Percentiles rank a stretch among this genome's conserved stretches.
These are phyloP conservation scores for Podabrus alpinus DNA, from an alignment of 2,888 invertebrate species.

Conservation along the genomic window DNA sequence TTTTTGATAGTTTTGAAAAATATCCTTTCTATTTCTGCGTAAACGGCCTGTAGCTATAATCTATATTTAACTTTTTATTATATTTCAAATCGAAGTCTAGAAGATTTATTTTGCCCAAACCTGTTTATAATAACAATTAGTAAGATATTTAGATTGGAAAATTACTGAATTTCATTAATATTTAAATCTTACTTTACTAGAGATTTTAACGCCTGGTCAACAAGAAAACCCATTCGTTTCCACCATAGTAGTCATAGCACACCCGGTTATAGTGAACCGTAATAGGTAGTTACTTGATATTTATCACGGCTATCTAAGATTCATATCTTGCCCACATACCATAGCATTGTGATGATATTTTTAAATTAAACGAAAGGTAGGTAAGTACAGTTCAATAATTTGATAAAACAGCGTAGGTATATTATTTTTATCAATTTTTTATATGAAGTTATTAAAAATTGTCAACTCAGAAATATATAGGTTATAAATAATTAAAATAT, in stretches of 20 bases:
- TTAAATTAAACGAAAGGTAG: neutral
- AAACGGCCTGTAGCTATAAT: too few species aligned
- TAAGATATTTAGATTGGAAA: neutral
- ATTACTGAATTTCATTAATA: neutral
- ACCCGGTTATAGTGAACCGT: constrained; percentile 32
- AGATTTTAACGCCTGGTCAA: constrained; percentile 5
- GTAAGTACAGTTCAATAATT: neutral
- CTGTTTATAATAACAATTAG: neutral
- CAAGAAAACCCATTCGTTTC: neutral
- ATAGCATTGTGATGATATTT: constrained; percentile 33
- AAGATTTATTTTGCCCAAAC: too few species aligned
- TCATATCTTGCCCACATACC: constrained; percentile 40
- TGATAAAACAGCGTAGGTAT: neutral
- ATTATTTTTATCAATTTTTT: neutral
- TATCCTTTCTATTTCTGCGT: too few species aligned
- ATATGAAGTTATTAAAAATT: neutral
- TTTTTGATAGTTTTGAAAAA: too few species aligned
- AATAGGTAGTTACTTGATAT: constrained; percentile 39
- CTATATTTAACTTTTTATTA: too few species aligned
- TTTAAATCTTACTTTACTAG: neutral
- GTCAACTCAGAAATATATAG: neutral
- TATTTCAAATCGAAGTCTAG: too few species aligned
- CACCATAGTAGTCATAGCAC: constrained; percentile 5
- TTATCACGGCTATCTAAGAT: constrained; percentile 39
- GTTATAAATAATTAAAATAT: too few species aligned